These are phyloP conservation scores for Myzus persicae DNA, from an alignment of 1,140 invertebrate genomes.

Conservation along the genomic window DNA sequence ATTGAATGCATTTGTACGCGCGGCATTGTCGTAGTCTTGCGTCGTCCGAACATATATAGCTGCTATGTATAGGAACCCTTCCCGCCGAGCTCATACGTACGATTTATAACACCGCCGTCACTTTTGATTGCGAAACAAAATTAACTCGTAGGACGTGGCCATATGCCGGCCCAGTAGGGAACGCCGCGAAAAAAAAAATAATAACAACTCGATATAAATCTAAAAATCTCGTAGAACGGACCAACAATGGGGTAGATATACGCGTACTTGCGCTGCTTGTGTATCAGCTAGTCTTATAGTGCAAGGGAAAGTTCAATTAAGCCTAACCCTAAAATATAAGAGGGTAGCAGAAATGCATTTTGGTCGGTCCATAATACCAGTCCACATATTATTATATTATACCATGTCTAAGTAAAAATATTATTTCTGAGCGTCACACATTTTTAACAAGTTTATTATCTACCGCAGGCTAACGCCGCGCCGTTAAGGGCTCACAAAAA, in stretches of 20 bases:
- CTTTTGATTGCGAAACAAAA: slow-evolving; percentile 33
- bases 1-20: not conserved
- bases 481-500: not conserved
- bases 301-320: slow-evolving; percentile 26
- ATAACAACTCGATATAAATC: slow-evolving; percentile 31
- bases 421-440: not conserved
- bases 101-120: slow-evolving; percentile 17
- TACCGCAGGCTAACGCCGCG: not conserved
- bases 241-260: slow-evolving; percentile 11
- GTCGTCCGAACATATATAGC: not conserved
- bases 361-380: not conserved
- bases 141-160: slow-evolving; percentile 15
- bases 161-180: slow-evolving; percentile 18
- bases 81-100: not conserved
- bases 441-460: not conserved
- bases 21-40: not conserved
- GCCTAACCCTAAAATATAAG: slow-evolving; percentile 27
- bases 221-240: slow-evolving; percentile 17
- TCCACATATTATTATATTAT: not conserved
- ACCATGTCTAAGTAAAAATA: not conserved
- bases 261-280: not conserved
- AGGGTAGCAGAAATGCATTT: not conserved
- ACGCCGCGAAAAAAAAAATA: not conserved
- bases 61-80: slow-evolving; percentile 9
- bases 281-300: not conserved